phyloP scores from a whole-genome alignment of 2,113 vertebrate genomes.

The Melanocharis versteri region DNA sequence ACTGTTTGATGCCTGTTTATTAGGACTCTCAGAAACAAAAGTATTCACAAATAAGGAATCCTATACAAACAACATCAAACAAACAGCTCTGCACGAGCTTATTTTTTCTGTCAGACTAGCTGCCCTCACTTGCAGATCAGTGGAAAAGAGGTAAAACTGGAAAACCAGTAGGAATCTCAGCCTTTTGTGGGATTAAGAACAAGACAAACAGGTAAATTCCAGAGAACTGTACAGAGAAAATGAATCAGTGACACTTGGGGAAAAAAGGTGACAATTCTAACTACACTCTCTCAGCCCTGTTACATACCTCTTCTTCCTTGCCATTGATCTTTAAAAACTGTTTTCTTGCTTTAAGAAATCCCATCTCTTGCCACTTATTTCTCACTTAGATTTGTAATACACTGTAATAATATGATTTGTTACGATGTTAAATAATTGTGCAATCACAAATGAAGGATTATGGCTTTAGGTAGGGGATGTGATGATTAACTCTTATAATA shows the following conservation, averaged over 20 bases:
- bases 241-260: not conserved
- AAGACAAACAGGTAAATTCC: not conserved
- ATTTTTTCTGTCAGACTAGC: not conserved
- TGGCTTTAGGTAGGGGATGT: not conserved
- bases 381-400: not conserved
- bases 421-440: not conserved
- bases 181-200: not conserved
- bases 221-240: not conserved
- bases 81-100: not conserved
- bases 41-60: not conserved
- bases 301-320: not conserved
- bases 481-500: not conserved
- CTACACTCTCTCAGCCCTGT: not conserved
- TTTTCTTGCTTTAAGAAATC: not conserved
- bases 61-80: not conserved
- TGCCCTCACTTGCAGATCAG: not conserved
- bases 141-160: not conserved
- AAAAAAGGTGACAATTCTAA: not conserved
- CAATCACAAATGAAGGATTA: not conserved
- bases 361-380: not conserved
- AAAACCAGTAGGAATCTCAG: not conserved
- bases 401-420: not conserved
- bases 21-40: not conserved
- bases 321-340: not conserved
- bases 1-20: not conserved